A percentile compares a stretch with the other conserved stretches of the same genome.
Conservation (phyloP, 2,888 invertebrate species). For the Octodonta nipae region DNA sequence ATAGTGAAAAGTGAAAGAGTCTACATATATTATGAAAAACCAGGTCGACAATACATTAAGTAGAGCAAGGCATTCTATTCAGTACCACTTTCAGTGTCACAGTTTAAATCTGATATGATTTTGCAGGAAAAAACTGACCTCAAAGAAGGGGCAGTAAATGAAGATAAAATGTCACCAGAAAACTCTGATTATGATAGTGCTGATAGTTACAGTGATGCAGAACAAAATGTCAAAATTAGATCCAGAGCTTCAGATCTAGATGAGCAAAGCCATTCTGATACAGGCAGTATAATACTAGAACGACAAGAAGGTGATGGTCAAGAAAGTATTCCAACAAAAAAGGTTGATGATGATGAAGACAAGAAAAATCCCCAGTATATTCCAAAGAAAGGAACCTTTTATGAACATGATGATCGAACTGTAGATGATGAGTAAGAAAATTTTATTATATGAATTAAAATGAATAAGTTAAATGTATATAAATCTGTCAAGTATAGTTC, state of each 20-base stretch:
- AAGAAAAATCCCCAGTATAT: constrained; percentile 94
- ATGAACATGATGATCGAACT: constrained; percentile 88
- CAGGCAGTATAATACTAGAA: constrained; percentile 44
- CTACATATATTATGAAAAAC: constrained; percentile 15
- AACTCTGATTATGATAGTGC: constrained; percentile 33
- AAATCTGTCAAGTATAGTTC: too few species aligned
- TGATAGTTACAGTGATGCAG: constrained; percentile 29
- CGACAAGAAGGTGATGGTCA: constrained; percentile 61
- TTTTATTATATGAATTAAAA: constrained; percentile 2
- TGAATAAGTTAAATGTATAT: too few species aligned
- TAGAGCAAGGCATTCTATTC: constrained; percentile 24
- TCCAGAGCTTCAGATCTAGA: constrained; percentile 20
- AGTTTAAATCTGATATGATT: constrained; percentile 16
- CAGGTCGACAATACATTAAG: constrained; percentile 29
- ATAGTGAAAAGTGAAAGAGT: constrained; percentile 21
- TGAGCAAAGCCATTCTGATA: constrained; percentile 39
- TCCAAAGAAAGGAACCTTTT: constrained; percentile 89
- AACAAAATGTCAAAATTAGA: constrained; percentile 17
- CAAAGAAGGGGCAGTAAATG: constrained; percentile 11
- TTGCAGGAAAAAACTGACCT: constrained; percentile 23
- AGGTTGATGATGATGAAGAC: constrained; percentile 87
- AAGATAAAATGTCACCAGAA: constrained; percentile 24
- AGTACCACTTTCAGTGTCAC: constrained; percentile 4
- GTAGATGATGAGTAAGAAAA: constrained; percentile 49
- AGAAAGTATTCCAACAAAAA: constrained; percentile 43